Evolutionary conservation across 2,888 invertebrate genomes (phyloP), one percentile per base, ranked within the genome.

Genomic region (Sphinx pinastri): DNA sequence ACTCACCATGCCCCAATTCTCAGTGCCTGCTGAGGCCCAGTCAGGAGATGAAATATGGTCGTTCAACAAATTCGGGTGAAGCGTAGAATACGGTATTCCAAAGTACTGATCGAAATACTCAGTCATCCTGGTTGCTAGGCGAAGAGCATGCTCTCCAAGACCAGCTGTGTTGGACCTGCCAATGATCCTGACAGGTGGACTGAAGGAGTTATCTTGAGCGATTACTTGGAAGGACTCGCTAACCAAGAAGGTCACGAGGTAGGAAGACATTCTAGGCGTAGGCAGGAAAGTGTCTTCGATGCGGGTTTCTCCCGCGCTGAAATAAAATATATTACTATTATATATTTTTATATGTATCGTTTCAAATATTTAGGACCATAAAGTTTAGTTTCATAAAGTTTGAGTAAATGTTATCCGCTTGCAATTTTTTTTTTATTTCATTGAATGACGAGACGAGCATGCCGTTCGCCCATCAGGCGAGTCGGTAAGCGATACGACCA

Each of bases 211-310:
- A 54, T 93, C 80, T 74, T 91, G 76, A 7, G 93, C 93, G 4
- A 94, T 88, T 0, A 92, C 89, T 75, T 77, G 75, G 73, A 94
- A 93, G 0, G 87, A 83, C 73, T 94, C 94, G 71, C 94, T 94
- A 31, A 99, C 96, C 0, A 98, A 95, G 84, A 98, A 96, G 0
- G 98, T 98, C 0, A 98, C 95, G 6, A 98, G 92, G 81, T 99
- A 99, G 0, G 98, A 96, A 3, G 97, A 97, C 97, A 98, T 98
- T 70, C 83, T 85, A 0, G 96, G 96, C 0, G 96, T 95, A 57
- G 91, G 85, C 16, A 87, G 76, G 80, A 95, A 96, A 49, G 87
- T 79, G 14, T 87, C 87, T 25, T 77, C 79, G 8, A 82, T 74
- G 2, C 91, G 87, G 47, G 73, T 71, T n/a, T 77, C 73, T 0